A percentile compares a stretch with the other conserved stretches of the same genome.
These are phyloP conservation scores for Drosophila glabriapex DNA, from an alignment of 2,888 invertebrate species.

Conservation along the genomic window DNA sequence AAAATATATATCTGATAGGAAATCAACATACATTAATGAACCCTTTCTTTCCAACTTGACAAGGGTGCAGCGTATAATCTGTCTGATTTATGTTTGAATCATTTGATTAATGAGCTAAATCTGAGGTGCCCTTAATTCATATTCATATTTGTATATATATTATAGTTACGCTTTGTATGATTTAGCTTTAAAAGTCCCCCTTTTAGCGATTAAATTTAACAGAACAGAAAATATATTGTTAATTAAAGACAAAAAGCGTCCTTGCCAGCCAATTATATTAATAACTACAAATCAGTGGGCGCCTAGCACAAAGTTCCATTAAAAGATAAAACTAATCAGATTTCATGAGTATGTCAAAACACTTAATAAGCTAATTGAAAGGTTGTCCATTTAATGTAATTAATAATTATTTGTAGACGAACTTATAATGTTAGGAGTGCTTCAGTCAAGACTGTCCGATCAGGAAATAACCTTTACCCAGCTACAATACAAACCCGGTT, in stretches of 20 bases:
- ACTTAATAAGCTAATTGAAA: not conserved
- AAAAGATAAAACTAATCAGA: not conserved
- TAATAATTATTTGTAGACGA: not conserved
- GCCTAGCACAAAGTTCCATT: not conserved
- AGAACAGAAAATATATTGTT: not conserved
- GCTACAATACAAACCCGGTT: not conserved
- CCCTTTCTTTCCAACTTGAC: not conserved
- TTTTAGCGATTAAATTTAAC: not conserved
- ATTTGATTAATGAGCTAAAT: slow-evolving; percentile 21
- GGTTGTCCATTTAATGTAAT: not conserved
- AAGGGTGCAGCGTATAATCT: not conserved
- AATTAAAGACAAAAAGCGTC: not conserved
- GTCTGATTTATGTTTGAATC: slow-evolving; percentile 25
- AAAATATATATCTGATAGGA: not conserved
- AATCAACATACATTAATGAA: not conserved
- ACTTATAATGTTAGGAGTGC: not conserved
- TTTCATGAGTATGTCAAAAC: not conserved
- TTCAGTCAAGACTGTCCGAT: not conserved
- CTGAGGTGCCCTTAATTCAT: not conserved
- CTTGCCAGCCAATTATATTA: not conserved
- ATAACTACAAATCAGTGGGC: not conserved
- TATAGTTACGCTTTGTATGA: not conserved
- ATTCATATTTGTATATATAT: not conserved
- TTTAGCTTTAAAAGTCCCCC: not conserved
- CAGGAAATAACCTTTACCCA: not conserved